Conservation (phyloP, 2,888 invertebrate species). For the Chironomus riparius region DNA sequence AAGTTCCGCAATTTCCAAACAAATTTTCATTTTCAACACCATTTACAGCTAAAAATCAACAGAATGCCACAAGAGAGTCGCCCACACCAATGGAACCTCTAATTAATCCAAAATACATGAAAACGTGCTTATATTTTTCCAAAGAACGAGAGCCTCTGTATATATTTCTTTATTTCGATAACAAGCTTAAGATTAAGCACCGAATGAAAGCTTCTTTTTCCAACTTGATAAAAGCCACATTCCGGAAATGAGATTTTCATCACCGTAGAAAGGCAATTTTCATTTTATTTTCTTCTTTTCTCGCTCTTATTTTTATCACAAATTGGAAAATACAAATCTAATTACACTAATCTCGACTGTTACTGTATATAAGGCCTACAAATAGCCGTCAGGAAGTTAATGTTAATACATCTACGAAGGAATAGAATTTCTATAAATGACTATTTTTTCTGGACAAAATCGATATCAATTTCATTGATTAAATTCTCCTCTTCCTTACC, state of each 20-base stretch:
- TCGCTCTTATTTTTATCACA: background rate
- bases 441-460: constrained; percentile 1
- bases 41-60: background rate
- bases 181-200: background rate
- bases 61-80: too few species aligned
- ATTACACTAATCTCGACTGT: background rate
- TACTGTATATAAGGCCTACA: background rate
- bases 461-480: constrained; percentile 22
- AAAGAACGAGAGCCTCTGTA: too few species aligned
- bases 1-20: background rate
- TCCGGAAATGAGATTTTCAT: constrained; percentile 12
- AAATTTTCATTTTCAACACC: background rate
- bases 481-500: background rate
- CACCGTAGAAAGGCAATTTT: background rate
- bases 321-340: background rate
- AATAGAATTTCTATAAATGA: background rate
- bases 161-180: background rate
- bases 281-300: background rate
- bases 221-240: constrained; percentile 2
- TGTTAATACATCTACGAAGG: background rate
- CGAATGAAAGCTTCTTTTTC: background rate
- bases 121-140: too few species aligned
- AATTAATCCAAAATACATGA: too few species aligned
- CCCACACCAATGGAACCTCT: too few species aligned
- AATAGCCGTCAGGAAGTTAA: background rate